Base-by-base conservation (phyloP, 2,888 invertebrate genomes). In the Pseudococcus longispinus region DNA sequence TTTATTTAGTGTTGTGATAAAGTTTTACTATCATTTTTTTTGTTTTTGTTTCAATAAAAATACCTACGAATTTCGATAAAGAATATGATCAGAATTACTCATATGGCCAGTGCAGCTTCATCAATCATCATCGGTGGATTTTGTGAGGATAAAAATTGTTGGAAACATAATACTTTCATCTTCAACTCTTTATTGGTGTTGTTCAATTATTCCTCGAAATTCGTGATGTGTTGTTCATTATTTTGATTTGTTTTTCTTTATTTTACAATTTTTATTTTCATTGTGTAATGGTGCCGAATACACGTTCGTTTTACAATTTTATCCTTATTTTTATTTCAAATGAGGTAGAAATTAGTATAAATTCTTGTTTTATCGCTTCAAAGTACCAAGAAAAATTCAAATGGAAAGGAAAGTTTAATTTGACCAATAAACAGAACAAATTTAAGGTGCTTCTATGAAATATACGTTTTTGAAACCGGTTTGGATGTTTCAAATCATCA, bases 1-100 rank as follows among this genome's bases (percentile, higher is more conserved):
- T 32, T 37, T n/a, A 37, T 74, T 74, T 37, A 74, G 74, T 32
- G 74, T 74, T 74, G 74, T 74, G 74, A 74, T 74, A 74, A 74
- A n/a, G 23, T 60, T 60, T 60, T 60, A 60, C 15, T 60, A 55
- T 55, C 15, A n/a, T 2, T 51, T 51, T n/a, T n/a, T 51, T n/a
- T 51, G n/a, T n/a, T 51, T 51, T 51, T 5, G 6, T 51, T 51
- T n/a, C 51, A n/a, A n/a, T n/a, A n/a, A 0, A 55, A n/a, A 18
- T 5, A n/a, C n/a, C n/a, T n/a, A 55, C 55, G 55, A 55, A 55
- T 60, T 60, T 60, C 60, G 60, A 51, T 51, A 8, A 4, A 6
- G 13, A 46, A 46, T 46, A 46, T 46, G n/a, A 51, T 51, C 18
- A 51, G 13, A n/a, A 46, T 51, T 51, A 23, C 18, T 55, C 55